Evolutionary conservation across 2,797 vertebrate species (phyloP).

Genomic region (Sitta carolinensis): DNA sequence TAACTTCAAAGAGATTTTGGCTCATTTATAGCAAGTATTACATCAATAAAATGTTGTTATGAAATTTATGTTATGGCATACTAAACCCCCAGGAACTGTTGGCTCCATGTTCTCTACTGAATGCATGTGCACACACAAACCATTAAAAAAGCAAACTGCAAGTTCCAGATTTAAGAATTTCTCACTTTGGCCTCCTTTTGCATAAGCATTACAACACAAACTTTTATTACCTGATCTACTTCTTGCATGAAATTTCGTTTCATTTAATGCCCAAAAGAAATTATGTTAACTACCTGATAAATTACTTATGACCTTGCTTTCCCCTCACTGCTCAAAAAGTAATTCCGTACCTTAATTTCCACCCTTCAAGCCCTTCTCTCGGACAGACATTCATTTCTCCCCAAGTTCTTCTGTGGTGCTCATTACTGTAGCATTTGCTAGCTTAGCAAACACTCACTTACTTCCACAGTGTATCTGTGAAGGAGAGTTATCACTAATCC

Average conservation of each 20-base stretch:
- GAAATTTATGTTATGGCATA: background rate
- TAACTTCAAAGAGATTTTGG: background rate
- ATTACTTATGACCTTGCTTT: background rate
- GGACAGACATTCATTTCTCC: background rate
- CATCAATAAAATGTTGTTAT: accelerated
- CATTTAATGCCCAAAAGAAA: background rate
- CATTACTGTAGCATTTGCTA: background rate
- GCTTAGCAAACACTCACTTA: background rate
- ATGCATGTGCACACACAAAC: accelerated
- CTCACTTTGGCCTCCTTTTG: background rate
- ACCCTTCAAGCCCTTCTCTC: background rate
- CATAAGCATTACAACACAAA: background rate
- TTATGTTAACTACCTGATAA: background rate
- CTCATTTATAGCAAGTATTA: background rate
- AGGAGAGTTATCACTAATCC: background rate
- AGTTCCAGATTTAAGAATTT: background rate
- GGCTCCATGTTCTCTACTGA: background rate
- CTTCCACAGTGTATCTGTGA: background rate
- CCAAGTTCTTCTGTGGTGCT: background rate
- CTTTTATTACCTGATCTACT: background rate
- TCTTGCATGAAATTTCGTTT: background rate
- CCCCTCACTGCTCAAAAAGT: background rate
- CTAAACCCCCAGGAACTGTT: background rate
- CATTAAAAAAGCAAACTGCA: background rate
- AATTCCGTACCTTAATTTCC: background rate